Percentiles rank a stretch among this genome's conserved stretches.
Evolutionary conservation across 2,888 invertebrate species (phyloP).

Genomic region (Synergus itoensis): DNA sequence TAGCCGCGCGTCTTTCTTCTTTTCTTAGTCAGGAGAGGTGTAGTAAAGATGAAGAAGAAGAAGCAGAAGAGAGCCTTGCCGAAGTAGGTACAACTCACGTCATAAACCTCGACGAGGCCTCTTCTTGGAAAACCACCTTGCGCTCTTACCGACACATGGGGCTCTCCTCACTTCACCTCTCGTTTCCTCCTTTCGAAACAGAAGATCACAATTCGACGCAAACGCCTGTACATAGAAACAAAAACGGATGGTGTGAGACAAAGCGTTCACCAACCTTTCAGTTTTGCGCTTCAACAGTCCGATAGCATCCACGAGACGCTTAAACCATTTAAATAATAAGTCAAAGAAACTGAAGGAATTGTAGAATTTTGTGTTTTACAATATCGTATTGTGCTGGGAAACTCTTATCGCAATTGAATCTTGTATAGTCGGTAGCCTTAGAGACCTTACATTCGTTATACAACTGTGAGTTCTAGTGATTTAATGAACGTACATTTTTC

Average conservation of each 20-base stretch:
- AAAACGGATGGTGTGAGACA: background rate
- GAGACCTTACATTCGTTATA: background rate
- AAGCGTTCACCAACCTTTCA: background rate
- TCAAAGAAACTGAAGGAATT: background rate
- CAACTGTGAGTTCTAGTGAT: background rate
- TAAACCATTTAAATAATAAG: background rate
- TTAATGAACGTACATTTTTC: slow-evolving; percentile 39
- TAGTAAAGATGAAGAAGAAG: slow-evolving; percentile 47
- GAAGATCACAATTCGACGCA: slow-evolving; percentile 38
- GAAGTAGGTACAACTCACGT: slow-evolving; percentile 69
- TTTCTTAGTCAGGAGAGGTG: slow-evolving; percentile 58
- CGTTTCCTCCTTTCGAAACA: slow-evolving; percentile 27
- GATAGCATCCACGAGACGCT: background rate
- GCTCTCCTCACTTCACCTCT: slow-evolving; percentile 26
- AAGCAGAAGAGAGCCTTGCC: slow-evolving; percentile 53
- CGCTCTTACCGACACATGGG: slow-evolving; percentile 34
- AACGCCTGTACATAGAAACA: slow-evolving; percentile 31
- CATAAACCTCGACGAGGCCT: slow-evolving; percentile 69
- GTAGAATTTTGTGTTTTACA: background rate
- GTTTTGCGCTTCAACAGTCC: background rate
- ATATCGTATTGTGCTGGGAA: background rate
- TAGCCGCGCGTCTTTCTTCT: slow-evolving; percentile 64
- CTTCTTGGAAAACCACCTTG: slow-evolving; percentile 67
- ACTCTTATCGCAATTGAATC: background rate
- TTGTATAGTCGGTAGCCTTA: background rate